A percentile compares a stretch with the other conserved stretches of the same genome.
phyloP scores from a whole-genome alignment of 2,113 vertebrate genomes.

The Hypanus sabinus region DNA sequence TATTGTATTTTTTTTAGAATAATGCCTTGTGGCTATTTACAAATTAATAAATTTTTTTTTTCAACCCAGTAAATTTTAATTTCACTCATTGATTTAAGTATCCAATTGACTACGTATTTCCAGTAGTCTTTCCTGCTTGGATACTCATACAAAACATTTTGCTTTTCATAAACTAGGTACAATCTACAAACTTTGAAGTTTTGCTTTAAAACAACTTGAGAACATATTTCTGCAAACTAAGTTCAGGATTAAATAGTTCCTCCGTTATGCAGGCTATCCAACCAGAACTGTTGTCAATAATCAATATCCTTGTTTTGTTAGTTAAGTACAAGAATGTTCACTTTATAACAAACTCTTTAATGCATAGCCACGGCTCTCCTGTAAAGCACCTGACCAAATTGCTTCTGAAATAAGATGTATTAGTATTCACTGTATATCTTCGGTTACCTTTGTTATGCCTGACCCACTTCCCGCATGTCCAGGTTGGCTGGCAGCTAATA shows the following conservation, averaged over 20 bases:
- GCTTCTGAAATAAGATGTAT: not conserved
- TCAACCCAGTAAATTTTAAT: not conserved
- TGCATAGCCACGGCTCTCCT: not conserved
- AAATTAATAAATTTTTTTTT: no score
- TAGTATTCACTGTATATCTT: not conserved
- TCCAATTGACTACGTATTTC: not conserved
- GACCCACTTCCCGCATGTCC: not conserved
- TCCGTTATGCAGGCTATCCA: not conserved
- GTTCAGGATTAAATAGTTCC: not conserved
- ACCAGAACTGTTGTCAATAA: not conserved
- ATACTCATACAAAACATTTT: not conserved
- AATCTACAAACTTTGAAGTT: not conserved
- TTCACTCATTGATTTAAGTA: not conserved
- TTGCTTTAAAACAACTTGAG: not conserved
- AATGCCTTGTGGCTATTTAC: no score
- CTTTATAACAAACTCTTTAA: not conserved
- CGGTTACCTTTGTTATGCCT: not conserved
- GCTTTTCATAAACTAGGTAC: not conserved
- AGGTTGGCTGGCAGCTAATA: not conserved
- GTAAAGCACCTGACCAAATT: not conserved
- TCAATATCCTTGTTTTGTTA: not conserved
- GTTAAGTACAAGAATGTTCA: not conserved
- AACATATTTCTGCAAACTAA: not conserved
- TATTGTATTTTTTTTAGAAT: no score
- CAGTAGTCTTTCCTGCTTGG: not conserved